Percentiles rank a stretch among this genome's conserved stretches.
phyloP scores from a whole-genome alignment of 2,113 vertebrate species.

The Halichoeres trimaculatus region DNA sequence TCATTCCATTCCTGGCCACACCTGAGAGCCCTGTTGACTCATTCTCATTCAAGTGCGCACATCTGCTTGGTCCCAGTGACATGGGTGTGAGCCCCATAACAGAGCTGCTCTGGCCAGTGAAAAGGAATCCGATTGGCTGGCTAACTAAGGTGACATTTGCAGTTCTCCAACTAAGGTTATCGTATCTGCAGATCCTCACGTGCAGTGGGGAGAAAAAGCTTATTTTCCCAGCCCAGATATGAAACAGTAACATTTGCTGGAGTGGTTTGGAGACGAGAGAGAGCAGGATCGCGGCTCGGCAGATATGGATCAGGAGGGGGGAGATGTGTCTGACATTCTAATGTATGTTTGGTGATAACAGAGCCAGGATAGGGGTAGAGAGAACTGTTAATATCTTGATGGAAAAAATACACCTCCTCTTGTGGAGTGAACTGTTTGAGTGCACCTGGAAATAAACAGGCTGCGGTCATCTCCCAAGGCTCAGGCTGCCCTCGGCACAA shows the following conservation, averaged over 20 bases:
- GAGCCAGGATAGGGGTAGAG: constrained; percentile 6
- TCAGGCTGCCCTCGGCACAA: constrained; percentile 42
- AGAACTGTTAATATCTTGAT: constrained; percentile 41
- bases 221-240: constrained; percentile 64
- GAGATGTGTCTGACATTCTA: constrained; percentile 75
- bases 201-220: constrained; percentile 26
- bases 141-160: constrained; percentile 71
- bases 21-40: constrained; percentile 66
- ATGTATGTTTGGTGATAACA: constrained; percentile 63
- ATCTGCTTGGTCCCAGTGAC: constrained; percentile 61
- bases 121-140: constrained; percentile 51
- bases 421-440: constrained; percentile 28
- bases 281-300: constrained; percentile 3
- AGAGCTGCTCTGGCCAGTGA: constrained; percentile 36
- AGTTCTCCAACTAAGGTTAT: constrained; percentile 73
- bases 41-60: constrained; percentile 74
- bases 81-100: constrained; percentile 47
- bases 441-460: constrained; percentile 40
- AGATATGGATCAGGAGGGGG: constrained; percentile 61
- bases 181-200: constrained; percentile 56
- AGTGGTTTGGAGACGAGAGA: constrained; percentile 43
- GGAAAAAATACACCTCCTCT: constrained; percentile 43
- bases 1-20: constrained; percentile 42
- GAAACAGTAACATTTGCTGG: constrained; percentile 77
- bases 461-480: constrained; percentile 50